phyloP scores from a whole-genome alignment of 2,797 vertebrate genomes.

The Delichon dasypus region DNA sequence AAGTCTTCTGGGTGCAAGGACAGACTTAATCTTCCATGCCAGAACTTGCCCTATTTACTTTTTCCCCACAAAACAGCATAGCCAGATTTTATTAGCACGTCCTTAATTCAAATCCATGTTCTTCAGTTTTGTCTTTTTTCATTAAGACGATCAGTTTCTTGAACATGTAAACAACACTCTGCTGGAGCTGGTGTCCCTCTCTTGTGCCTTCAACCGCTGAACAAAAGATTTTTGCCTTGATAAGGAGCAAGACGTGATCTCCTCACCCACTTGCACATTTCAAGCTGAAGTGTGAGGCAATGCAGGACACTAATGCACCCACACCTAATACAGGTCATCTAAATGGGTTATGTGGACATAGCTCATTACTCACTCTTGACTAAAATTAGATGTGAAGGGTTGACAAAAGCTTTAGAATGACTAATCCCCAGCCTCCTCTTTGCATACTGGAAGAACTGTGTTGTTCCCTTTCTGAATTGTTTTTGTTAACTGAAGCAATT shows the following conservation, averaged over 20 bases:
- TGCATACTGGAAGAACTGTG: neutral
- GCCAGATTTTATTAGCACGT: neutral
- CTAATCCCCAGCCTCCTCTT: neutral
- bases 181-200: neutral
- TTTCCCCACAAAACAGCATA: neutral
- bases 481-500: neutral
- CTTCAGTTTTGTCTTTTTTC: neutral
- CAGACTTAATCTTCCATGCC: neutral
- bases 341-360: neutral
- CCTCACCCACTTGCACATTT: neutral
- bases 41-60: neutral
- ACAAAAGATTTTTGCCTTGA: neutral
- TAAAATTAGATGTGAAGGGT: slow-evolving; percentile 24
- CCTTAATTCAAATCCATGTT: neutral
- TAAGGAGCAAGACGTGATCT: neutral
- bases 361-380: slow-evolving; percentile 2
- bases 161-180: neutral
- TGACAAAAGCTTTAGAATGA: slow-evolving; percentile 3
- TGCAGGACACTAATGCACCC: neutral
- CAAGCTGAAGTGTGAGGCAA: neutral
- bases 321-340: neutral
- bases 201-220: neutral
- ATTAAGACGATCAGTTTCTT: neutral
- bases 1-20: neutral
- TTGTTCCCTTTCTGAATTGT: neutral